These are phyloP conservation scores for Agraylea sexmaculata DNA, from an alignment of 1,140 invertebrate species.

Conservation along the genomic window DNA sequence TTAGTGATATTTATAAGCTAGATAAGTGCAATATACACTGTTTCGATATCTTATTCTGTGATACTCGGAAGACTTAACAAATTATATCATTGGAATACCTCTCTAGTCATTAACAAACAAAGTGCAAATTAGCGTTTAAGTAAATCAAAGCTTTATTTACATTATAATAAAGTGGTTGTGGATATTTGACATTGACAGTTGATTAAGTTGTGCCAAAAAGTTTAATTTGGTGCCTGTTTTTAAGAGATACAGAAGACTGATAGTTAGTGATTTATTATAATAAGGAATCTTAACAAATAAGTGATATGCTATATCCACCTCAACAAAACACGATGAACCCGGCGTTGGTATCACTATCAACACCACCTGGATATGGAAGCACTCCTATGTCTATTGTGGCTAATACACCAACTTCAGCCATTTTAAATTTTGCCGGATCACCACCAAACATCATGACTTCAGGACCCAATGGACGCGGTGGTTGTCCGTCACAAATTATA, in stretches of 20 bases:
- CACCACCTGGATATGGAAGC: constrained; percentile 16
- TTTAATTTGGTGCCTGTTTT: background rate
- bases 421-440: constrained; percentile 17
- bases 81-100: too few relatives aligned
- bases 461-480: too few relatives aligned
- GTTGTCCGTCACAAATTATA: background rate
- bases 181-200: background rate
- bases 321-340: constrained; percentile 17
- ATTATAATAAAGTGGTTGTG: background rate
- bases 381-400: constrained; percentile 14
- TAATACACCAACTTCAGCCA: constrained; percentile 6
- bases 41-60: too few relatives aligned
- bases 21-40: too few relatives aligned
- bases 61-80: too few relatives aligned
- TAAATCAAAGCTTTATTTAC: background rate
- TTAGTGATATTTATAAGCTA: too few relatives aligned
- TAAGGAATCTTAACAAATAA: background rate
- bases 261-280: background rate
- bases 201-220: background rate
- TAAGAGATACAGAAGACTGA: background rate
- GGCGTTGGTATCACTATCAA: constrained; percentile 16
- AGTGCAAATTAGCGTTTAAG: background rate
- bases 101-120: constrained; percentile 1
- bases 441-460: constrained; percentile 18
- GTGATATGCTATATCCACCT: constrained; percentile 19